A percentile compares a stretch with the other conserved stretches of the same genome.
These are phyloP conservation scores for Willisornis vidua DNA, from an alignment of 2,113 vertebrate genomes.

Conservation along the genomic window DNA sequence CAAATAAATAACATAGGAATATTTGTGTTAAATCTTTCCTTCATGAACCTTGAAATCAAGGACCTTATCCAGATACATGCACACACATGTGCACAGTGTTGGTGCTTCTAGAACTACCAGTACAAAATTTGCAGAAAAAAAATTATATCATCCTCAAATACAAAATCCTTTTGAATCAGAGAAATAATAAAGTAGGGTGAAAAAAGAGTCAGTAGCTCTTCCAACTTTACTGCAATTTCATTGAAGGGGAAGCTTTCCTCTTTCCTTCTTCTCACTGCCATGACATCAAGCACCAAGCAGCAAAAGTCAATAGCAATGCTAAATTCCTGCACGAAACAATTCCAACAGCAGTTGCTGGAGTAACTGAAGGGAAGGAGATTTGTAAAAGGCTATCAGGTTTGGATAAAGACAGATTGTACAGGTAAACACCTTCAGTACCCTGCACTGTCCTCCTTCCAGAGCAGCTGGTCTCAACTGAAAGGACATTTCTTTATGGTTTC, in stretches of 20 bases:
- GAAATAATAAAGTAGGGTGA: neutral
- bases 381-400: constrained; percentile 65
- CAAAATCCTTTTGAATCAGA: neutral
- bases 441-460: constrained; percentile 56
- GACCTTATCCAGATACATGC: neutral
- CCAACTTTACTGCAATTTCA: neutral
- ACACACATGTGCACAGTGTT: neutral
- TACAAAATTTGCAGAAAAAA: neutral
- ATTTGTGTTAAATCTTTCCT: constrained; percentile 45
- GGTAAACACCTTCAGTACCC: constrained; percentile 66
- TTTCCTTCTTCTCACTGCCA: neutral
- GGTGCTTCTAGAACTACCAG: neutral
- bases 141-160: neutral
- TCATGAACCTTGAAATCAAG: constrained; percentile 45
- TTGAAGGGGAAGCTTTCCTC: neutral
- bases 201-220: neutral
- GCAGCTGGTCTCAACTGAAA: constrained; percentile 55
- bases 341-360: constrained; percentile 31
- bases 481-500: constrained; percentile 15
- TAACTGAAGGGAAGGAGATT: constrained; percentile 65
- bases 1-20: constrained; percentile 42
- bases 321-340: constrained; percentile 33
- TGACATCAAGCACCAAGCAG: neutral
- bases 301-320: neutral
- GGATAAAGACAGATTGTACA: constrained; percentile 57